phyloP scores from a whole-genome alignment of 2,888 invertebrate genomes.

The Mycalesis mineus region DNA sequence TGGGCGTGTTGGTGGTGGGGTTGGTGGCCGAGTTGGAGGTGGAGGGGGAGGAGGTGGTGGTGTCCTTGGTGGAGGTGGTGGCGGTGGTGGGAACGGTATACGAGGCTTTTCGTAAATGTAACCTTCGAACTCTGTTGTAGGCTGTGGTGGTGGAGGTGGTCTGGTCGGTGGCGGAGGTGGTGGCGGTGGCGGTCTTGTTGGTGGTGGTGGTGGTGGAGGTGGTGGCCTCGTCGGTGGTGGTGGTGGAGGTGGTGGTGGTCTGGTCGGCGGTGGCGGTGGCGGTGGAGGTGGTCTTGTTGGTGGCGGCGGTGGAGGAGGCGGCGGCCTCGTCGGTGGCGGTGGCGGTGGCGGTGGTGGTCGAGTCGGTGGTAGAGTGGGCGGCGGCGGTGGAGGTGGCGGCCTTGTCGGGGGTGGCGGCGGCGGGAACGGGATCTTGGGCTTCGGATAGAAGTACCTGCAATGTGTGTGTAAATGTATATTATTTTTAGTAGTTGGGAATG shows the following conservation, averaged over 20 bases:
- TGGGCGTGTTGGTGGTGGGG: conserved; percentile 23
- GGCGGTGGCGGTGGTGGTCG: conserved; percentile 47
- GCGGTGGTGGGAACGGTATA: conserved; percentile 21
- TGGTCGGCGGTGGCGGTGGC: conserved; percentile 27
- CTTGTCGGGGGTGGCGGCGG: conserved; percentile 39
- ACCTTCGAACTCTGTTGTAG: conserved; percentile 26
- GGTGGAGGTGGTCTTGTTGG: conserved; percentile 27
- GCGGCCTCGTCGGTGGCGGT: conserved; percentile 40
- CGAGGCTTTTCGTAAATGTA: conserved; percentile 24
- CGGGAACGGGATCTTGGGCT: conserved; percentile 64
- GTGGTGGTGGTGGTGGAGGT: conserved; percentile 29
- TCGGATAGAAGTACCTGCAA: conserved; percentile 63
- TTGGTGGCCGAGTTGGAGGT: conserved; percentile 29
- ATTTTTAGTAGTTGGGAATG: too few relatives aligned
- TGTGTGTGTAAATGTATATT: too few relatives aligned
- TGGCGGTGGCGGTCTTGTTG: conserved; percentile 20
- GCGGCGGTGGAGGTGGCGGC: conserved; percentile 46
- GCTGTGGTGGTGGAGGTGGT: conserved; percentile 27
- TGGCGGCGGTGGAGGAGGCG: conserved; percentile 36
- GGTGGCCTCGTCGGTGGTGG: conserved; percentile 27
- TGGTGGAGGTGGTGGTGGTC: conserved; percentile 23
- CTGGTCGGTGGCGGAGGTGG: conserved; percentile 16
- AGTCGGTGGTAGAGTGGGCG: conserved; percentile 23
- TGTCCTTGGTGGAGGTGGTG: conserved; percentile 29
- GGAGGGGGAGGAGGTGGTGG: conserved; percentile 27